A percentile compares a stretch with the other conserved stretches of the same genome.
Evolutionary conservation across 2,113 vertebrate species (phyloP).

Genomic region (Neolamprologus modestus): DNA sequence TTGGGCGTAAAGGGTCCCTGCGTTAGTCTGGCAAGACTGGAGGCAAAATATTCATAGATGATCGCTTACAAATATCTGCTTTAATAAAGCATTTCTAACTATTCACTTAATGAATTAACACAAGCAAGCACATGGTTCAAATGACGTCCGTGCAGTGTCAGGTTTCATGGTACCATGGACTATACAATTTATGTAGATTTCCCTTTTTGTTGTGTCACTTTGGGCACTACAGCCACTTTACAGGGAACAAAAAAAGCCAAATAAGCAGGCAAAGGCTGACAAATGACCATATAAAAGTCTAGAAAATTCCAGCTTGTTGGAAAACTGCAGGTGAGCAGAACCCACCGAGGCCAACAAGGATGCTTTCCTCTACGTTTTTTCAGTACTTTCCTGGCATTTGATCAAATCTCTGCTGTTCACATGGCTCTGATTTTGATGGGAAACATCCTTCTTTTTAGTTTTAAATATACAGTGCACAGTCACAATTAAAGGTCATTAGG

Average conservation of each 20-base stretch:
- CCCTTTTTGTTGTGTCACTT: background rate
- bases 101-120: background rate
- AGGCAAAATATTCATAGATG: background rate
- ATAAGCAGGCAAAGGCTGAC: background rate
- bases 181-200: background rate
- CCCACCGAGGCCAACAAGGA: background rate
- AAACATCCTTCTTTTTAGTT: background rate
- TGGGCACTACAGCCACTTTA: background rate
- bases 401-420: background rate
- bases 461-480: background rate
- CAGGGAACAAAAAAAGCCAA: background rate
- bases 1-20: background rate
- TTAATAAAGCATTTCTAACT: background rate
- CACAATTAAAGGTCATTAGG: background rate
- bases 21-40: background rate
- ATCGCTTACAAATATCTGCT: background rate
- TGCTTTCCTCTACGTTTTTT: background rate
- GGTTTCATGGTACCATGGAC: background rate
- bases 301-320: background rate
- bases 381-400: background rate
- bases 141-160: background rate
- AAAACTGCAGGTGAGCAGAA: background rate
- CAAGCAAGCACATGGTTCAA: background rate
- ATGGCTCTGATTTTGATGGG: background rate
- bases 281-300: background rate